These are phyloP conservation scores for Laticauda colubrina DNA, from an alignment of 2,113 vertebrate species.

Conservation along the genomic window DNA sequence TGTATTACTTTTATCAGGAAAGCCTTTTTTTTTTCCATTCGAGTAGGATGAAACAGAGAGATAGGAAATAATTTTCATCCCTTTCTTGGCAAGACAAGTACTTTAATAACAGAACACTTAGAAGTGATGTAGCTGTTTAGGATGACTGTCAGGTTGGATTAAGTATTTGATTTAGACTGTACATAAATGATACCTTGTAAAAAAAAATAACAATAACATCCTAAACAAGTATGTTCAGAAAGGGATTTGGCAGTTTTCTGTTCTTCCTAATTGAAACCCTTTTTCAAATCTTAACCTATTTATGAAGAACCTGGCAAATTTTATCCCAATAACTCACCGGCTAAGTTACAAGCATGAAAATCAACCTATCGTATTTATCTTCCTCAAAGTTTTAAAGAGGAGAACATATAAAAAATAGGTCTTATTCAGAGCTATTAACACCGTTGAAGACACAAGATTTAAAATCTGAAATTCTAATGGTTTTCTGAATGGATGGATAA, in stretches of 20 bases:
- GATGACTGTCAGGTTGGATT: conserved; percentile 9
- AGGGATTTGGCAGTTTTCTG: background rate
- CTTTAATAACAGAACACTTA: conserved; percentile 30
- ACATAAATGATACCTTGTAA: background rate
- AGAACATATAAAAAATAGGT: background rate
- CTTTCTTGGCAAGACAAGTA: background rate
- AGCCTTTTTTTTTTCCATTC: conserved; percentile 28
- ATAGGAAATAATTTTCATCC: conserved; percentile 31
- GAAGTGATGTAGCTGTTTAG: conserved; percentile 35
- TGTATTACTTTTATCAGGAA: conserved; percentile 40
- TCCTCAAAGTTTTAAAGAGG: background rate
- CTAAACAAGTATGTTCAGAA: background rate
- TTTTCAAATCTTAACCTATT: background rate
- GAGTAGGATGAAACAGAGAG: background rate
- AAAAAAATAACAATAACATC: background rate
- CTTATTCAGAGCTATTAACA: background rate
- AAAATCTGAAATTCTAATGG: background rate
- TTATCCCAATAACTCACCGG: background rate
- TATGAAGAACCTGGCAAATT: background rate
- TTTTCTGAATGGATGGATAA: background rate
- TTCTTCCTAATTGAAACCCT: background rate
- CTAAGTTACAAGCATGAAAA: background rate
- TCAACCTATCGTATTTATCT: background rate
- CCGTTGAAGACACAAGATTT: background rate
- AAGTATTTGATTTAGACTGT: background rate